phyloP scores from a whole-genome alignment of 2,888 invertebrate genomes.

The Trichacis sp. region DNA sequence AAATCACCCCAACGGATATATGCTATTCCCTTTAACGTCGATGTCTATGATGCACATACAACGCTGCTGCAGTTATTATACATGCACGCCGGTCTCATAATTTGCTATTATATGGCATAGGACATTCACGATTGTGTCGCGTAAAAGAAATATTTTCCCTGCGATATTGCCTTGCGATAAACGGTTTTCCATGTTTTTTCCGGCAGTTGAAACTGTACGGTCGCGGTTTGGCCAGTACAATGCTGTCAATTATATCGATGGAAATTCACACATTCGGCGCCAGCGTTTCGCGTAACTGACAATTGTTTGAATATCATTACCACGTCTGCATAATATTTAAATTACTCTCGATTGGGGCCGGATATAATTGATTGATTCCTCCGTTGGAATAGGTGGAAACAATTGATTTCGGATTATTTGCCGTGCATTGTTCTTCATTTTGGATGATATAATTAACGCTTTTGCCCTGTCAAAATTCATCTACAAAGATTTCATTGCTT shows the following conservation, averaged over 20 bases:
- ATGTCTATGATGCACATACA: conserved; percentile 51
- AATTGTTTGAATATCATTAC: neutral
- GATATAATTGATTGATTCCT: neutral
- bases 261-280: neutral
- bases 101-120: conserved; percentile 36
- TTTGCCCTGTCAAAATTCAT: no score
- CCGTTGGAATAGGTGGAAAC: neutral
- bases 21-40: conserved; percentile 60
- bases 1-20: conserved; percentile 64
- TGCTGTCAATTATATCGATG: neutral
- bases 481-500: no score
- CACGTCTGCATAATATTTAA: neutral
- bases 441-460: no score
- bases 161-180: neutral
- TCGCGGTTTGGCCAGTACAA: neutral
- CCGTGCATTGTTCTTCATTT: neutral
- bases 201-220: no score
- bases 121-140: conserved; percentile 30
- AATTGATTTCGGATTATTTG: neutral
- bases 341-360: neutral
- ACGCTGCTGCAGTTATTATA: conserved; percentile 21
- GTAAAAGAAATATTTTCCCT: neutral
- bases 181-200: no score
- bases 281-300: neutral
- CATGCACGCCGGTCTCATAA: conserved; percentile 32